phyloP scores from a whole-genome alignment of 2,113 vertebrate genomes.

The Thryonomys swinderianus region DNA sequence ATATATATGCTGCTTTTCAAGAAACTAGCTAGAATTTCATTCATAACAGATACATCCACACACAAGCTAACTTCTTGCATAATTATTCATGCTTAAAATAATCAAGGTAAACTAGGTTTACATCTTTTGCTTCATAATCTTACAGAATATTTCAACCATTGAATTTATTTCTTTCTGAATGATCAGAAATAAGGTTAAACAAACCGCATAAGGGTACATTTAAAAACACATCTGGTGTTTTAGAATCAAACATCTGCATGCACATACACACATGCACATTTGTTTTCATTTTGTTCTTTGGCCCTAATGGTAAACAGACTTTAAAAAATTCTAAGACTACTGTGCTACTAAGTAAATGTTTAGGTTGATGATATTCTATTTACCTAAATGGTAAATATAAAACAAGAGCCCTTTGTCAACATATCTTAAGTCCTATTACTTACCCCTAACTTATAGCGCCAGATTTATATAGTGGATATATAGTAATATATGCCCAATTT shows the following conservation, averaged over 20 bases:
- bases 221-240: conserved; percentile 45
- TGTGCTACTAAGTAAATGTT: neutral
- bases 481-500: conserved; percentile 38
- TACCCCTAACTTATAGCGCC: neutral
- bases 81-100: conserved; percentile 53
- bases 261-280: neutral
- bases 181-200: conserved; percentile 25
- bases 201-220: neutral
- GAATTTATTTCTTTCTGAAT: conserved; percentile 35
- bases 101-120: conserved; percentile 46
- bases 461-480: neutral
- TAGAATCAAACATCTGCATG: neutral
- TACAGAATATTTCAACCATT: conserved; percentile 48
- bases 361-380: neutral
- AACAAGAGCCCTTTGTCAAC: neutral
- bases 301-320: neutral
- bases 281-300: neutral
- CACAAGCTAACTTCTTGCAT: conserved; percentile 43
- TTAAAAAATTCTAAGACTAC: neutral
- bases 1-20: conserved; percentile 56
- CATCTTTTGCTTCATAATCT: conserved; percentile 36
- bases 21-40: conserved; percentile 46
- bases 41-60: conserved; percentile 31
- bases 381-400: neutral
- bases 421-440: neutral